Evolutionary conservation across 2,113 vertebrate species (phyloP).

Genomic region (Ginglymostoma cirratum): DNA sequence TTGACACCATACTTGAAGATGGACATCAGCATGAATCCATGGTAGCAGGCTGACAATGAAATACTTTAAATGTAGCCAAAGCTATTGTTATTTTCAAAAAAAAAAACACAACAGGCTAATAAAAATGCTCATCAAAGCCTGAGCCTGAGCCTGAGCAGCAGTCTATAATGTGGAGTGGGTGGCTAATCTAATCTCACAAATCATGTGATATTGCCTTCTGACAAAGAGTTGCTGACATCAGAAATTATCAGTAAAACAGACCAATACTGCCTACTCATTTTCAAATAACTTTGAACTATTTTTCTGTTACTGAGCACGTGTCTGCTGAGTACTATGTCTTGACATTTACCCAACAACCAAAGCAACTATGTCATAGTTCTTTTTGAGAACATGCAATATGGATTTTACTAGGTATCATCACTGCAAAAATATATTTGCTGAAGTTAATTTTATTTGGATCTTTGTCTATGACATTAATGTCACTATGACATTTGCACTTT

Average conservation of each 20-base stretch:
- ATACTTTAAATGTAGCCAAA: no score
- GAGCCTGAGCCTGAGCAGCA: neutral
- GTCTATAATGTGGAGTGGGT: neutral
- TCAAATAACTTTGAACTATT: neutral
- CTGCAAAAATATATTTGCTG: neutral
- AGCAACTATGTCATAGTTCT: neutral
- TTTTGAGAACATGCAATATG: neutral
- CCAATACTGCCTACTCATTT: neutral
- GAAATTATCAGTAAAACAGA: neutral
- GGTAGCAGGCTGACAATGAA: no score
- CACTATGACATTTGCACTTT: neutral
- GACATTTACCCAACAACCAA: neutral
- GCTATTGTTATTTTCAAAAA: no score
- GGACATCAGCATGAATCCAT: no score
- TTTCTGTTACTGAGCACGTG: neutral
- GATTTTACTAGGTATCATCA: neutral
- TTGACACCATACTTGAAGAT: no score
- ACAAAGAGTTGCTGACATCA: neutral
- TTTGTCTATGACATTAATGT: neutral
- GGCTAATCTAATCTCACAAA: neutral
- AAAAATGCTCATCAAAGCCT: no score
- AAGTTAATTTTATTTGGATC: neutral
- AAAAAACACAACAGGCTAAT: no score
- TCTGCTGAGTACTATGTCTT: neutral
- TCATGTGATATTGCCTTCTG: no score